A percentile compares a stretch with the other conserved stretches of the same genome.
phyloP scores from a whole-genome alignment of 1,140 invertebrate species.

The Globodera rostochiensis region DNA sequence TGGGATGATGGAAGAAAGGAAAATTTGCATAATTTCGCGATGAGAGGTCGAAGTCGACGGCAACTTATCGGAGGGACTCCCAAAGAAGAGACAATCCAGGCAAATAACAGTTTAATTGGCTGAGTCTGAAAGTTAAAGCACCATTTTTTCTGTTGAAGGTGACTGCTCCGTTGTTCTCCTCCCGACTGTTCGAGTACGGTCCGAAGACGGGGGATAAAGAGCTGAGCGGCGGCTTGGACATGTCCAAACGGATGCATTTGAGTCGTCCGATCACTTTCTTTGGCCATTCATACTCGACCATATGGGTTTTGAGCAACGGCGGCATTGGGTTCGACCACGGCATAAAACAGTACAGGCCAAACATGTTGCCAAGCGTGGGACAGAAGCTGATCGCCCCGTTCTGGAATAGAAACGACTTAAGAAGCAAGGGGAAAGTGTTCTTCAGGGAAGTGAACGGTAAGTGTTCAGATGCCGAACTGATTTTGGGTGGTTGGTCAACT shows the following conservation, averaged over 20 bases:
- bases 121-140: conserved; percentile 1
- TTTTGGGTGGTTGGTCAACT: neutral
- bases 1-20: conserved; percentile 10
- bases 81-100: conserved; percentile 64
- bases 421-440: conserved; percentile 62
- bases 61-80: conserved; percentile 49
- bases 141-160: conserved; percentile 55
- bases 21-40: conserved; percentile 31
- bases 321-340: conserved; percentile 61
- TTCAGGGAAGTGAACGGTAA: conserved; percentile 52
- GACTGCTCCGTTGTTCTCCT: conserved; percentile 62
- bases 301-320: conserved; percentile 63
- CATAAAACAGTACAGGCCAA: conserved; percentile 52
- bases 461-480: neutral
- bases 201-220: conserved; percentile 53
- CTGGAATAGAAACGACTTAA: conserved; percentile 64
- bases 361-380: conserved; percentile 53
- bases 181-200: conserved; percentile 65
- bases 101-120: conserved; percentile 18
- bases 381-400: conserved; percentile 59
- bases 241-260: conserved; percentile 57
- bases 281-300: conserved; percentile 52
- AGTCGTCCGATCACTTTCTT: conserved; percentile 57
- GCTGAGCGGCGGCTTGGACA: conserved; percentile 49
- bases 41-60: conserved; percentile 42